These are phyloP conservation scores for Blera fallax DNA, from an alignment of 2,888 invertebrate genomes.

Conservation along the genomic window DNA sequence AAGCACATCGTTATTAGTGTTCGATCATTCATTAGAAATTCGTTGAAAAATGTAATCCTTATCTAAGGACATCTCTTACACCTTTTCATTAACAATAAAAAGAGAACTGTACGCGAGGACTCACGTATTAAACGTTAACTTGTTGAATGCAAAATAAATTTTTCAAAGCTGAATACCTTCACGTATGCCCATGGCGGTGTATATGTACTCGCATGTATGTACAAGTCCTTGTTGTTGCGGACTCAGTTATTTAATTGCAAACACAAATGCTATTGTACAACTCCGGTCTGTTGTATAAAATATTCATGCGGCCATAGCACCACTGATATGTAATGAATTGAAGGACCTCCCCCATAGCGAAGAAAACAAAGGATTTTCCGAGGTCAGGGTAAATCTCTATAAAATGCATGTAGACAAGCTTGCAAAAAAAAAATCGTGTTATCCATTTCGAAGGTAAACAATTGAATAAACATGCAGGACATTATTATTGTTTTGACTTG, in stretches of 20 bases:
- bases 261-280: slow-evolving; percentile 11
- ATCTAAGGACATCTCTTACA: background rate
- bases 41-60: background rate
- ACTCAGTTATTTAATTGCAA: slow-evolving; percentile 3
- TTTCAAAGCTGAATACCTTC: too few species aligned
- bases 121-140: background rate
- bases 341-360: background rate
- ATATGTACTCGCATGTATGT: too few species aligned
- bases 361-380: background rate
- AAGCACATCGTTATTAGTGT: background rate
- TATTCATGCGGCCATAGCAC: slow-evolving; percentile 2
- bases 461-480: background rate
- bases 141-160: slow-evolving; percentile 15
- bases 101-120: background rate
- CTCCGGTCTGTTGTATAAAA: slow-evolving; percentile 16
- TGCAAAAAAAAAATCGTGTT: background rate
- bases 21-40: background rate
- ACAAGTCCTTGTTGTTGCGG: too few species aligned
- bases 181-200: too few species aligned
- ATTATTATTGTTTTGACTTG: background rate
- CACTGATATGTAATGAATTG: background rate
- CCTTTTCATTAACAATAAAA: background rate
- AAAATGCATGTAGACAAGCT: background rate
- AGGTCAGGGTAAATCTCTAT: too few species aligned
- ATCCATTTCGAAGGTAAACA: slow-evolving; percentile 2